phyloP scores from a whole-genome alignment of 2,797 vertebrate species.

The Otolemur crassicaudatus region DNA sequence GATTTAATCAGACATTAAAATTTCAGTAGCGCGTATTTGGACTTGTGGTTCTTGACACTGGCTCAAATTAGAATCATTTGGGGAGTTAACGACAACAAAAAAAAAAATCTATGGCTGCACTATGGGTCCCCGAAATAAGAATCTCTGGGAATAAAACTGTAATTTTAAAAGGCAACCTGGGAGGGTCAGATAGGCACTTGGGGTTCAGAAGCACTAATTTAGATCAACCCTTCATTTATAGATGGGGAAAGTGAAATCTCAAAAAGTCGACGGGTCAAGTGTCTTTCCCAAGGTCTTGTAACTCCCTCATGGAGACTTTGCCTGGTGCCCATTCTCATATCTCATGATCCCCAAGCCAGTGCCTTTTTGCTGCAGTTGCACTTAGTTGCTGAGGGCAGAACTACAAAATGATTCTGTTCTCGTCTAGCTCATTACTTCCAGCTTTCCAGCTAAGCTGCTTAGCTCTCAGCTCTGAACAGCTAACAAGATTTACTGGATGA shows the following conservation, averaged over 20 bases:
- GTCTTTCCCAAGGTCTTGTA: background rate
- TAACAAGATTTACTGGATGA: background rate
- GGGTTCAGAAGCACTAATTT: background rate
- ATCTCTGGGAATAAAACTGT: background rate
- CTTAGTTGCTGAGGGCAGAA: conserved; percentile 16
- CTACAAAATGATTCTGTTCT: background rate
- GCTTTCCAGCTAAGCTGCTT: conserved; percentile 34
- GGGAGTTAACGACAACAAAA: background rate
- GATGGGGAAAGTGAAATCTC: background rate
- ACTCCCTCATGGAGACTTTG: background rate
- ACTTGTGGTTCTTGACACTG: background rate
- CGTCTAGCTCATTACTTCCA: background rate
- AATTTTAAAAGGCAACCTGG: background rate
- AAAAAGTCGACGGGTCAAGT: background rate
- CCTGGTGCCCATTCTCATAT: background rate
- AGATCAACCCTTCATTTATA: background rate
- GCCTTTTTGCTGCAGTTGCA: background rate
- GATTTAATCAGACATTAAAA: background rate
- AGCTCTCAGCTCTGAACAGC: background rate
- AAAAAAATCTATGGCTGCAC: background rate
- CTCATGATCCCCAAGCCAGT: background rate
- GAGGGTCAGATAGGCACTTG: background rate
- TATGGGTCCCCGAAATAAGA: background rate
- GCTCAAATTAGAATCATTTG: background rate
- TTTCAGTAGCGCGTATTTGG: background rate